Conservation (phyloP, 1,140 invertebrate species). For the Drepana arcuata region DNA sequence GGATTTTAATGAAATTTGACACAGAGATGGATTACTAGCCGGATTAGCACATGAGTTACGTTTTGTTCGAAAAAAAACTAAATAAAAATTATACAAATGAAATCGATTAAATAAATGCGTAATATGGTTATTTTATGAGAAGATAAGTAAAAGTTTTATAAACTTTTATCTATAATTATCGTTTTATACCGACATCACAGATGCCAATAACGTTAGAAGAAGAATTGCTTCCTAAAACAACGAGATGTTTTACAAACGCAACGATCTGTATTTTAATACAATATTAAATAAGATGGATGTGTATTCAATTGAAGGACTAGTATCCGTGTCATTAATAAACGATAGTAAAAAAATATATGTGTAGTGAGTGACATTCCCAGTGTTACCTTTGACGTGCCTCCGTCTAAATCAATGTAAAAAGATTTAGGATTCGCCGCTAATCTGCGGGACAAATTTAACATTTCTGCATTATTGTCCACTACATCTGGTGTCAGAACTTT, state of each 20-base stretch:
- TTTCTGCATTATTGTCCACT: slow-evolving; percentile 44
- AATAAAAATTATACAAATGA: too few species aligned
- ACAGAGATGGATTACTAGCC: background rate
- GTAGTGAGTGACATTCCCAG: too few species aligned
- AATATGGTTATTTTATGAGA: too few species aligned
- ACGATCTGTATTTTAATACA: background rate
- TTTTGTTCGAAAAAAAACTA: background rate
- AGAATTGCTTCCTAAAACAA: too few species aligned
- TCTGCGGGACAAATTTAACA: slow-evolving; percentile 36
- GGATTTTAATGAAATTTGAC: background rate
- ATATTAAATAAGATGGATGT: background rate
- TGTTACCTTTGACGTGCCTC: slow-evolving; percentile 20
- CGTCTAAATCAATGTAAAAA: slow-evolving; percentile 51
- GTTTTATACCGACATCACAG: too few species aligned
- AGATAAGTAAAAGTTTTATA: too few species aligned
- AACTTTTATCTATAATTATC: too few species aligned
- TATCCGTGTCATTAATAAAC: background rate
- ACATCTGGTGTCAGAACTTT: slow-evolving; percentile 46
- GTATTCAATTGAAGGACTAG: background rate
- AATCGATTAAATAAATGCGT: too few species aligned
- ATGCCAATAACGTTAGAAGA: too few species aligned
- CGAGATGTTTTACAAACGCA: background rate
- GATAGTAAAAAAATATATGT: too few species aligned
- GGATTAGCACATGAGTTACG: background rate
- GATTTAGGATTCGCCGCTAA: slow-evolving; percentile 52